Evolutionary conservation across 2,113 vertebrate species (phyloP), one percentile per base, ranked within the genome.

Genomic region (Callipepla squamata): DNA sequence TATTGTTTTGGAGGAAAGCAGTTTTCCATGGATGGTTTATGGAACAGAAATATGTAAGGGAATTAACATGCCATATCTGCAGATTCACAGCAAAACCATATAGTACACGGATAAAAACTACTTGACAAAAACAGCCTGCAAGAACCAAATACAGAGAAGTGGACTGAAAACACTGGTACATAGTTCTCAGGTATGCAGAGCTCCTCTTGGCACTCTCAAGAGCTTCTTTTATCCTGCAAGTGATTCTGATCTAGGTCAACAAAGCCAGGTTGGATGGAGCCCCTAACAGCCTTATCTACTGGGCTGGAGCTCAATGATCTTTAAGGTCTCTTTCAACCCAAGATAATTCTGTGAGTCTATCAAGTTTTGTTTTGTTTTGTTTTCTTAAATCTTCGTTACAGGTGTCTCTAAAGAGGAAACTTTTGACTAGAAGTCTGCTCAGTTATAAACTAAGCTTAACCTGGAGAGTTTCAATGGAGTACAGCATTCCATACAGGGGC

Each of bases 391-490:
- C 23, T 47, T 0, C n/a, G 47, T 51, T 82, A 44, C 62, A 57
- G 8, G 47, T 42, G 26, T 34, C 38, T 77, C 3, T 21, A 21
- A 78, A 82, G 82, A 12, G 4, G 25, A 83, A 70, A 22, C 8
- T 47, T 85, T 53, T 40, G 77, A 61, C 11, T 13, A 36, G 7
- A 66, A 76, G 75, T 80, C 8, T 65, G 38, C 47, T 78, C 25
- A 36, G 53, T 89, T 89, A 75, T 40, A 10, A 91, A 78, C 11
- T 13, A 66, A 85, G 26, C 9, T 88, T 89, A 44, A 32, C 44
- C 21, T 13, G 1, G 2, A 10, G 4, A 17, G 32, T n/a, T 86
- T 65, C 0, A 0, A 19, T n/a, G n/a, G 19, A 69, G 30, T 20
- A 25, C 7, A 34, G 21, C 30, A 50, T 80, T 63, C 38, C 47